phyloP scores from a whole-genome alignment of 2,113 vertebrate species.

The Hemiprocne comata region DNA sequence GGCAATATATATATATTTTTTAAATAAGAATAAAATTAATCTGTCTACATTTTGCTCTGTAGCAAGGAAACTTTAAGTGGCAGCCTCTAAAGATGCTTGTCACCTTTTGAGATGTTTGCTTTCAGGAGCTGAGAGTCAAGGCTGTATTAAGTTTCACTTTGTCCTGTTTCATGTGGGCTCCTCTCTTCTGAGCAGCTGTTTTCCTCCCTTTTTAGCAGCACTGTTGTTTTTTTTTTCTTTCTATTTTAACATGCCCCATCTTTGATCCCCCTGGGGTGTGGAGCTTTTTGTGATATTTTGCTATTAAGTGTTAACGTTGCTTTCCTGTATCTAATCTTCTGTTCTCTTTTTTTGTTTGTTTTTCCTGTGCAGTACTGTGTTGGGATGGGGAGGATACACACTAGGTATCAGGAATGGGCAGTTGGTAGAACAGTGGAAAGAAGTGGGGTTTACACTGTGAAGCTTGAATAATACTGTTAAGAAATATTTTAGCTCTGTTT shows the following conservation, averaged over 20 bases:
- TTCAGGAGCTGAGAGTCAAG: background rate
- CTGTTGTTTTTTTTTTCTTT: background rate
- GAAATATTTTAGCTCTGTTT: background rate
- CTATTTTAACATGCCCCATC: background rate
- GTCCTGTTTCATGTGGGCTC: background rate
- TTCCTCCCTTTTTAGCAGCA: background rate
- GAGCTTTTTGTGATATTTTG: background rate
- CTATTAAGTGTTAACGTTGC: background rate
- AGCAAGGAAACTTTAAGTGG: background rate
- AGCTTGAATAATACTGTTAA: background rate
- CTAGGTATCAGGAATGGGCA: background rate
- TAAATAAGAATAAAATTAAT: background rate
- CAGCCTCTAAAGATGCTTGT: background rate
- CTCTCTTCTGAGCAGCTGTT: background rate
- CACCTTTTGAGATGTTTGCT: background rate
- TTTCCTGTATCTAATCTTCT: background rate
- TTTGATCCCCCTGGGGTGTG: background rate
- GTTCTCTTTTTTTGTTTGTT: background rate
- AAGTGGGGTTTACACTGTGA: slow-evolving; percentile 2
- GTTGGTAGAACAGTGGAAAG: background rate
- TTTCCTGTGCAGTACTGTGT: background rate
- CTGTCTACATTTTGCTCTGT: background rate
- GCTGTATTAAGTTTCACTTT: background rate
- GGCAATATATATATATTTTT: background rate
- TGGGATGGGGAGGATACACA: background rate